A percentile compares a stretch with the other conserved stretches of the same genome.
Conservation (phyloP, 2,888 invertebrate genomes). For the Dendrolimus houi region DNA sequence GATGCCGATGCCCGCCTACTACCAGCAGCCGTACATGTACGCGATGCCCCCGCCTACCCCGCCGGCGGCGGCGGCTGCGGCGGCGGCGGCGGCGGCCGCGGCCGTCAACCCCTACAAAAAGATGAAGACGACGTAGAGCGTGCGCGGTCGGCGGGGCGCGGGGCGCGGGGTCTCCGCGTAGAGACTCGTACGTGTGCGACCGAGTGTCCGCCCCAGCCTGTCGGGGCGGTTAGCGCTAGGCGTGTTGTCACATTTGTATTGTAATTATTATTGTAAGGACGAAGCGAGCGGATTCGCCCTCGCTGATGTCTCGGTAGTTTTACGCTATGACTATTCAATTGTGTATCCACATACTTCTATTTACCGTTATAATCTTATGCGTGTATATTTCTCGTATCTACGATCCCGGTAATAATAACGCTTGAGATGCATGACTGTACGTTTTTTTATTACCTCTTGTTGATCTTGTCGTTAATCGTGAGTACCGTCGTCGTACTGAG, state of each 20-base stretch:
- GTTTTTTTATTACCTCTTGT: constrained; percentile 80
- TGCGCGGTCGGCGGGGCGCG: constrained; percentile 59
- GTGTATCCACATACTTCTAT: constrained; percentile 56
- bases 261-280: constrained; percentile 65
- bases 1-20: constrained; percentile 66
- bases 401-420: constrained; percentile 92
- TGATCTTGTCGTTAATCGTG: constrained; percentile 64
- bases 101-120: constrained; percentile 91
- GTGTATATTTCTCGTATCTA: constrained; percentile 76
- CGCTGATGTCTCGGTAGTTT: constrained; percentile 70
- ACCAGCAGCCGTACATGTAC: constrained; percentile 71
- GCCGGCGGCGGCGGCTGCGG: constrained; percentile 57
- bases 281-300: constrained; percentile 63
- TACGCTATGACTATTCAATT: constrained; percentile 67
- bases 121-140: constrained; percentile 88
- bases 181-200: constrained; percentile 69
- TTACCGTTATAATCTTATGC: constrained; percentile 70
- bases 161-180: constrained; percentile 71
- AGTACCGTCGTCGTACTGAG: constrained; percentile 66
- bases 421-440: constrained; percentile 91
- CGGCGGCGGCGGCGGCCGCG: constrained; percentile 54
- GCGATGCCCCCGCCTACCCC: constrained; percentile 67
- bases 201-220: constrained; percentile 63
- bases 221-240: constrained; percentile 70
- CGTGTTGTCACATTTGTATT: constrained; percentile 75